Conservation (phyloP, 2,797 vertebrate species). For the Phoeniculus purpureus region DNA sequence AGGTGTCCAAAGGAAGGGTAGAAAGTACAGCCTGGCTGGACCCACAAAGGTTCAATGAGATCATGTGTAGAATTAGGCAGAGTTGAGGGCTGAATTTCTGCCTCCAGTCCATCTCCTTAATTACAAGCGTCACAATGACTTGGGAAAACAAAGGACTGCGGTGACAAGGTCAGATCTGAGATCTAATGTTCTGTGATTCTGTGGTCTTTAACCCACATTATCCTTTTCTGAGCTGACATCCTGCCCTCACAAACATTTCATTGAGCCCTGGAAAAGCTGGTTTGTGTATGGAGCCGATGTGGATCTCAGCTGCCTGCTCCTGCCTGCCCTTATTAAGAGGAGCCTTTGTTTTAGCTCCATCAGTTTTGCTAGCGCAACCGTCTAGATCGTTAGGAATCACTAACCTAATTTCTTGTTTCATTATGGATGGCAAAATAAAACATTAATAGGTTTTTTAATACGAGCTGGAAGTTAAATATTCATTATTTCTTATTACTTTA, state of each 20-base stretch:
- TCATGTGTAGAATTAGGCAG: neutral
- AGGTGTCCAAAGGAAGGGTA: neutral
- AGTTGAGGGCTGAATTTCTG: neutral
- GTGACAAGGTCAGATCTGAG: neutral
- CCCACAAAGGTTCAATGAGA: neutral
- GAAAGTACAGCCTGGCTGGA: neutral
- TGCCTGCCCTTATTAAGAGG: neutral
- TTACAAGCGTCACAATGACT: neutral
- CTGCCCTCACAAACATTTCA: accelerated
- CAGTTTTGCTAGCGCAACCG: neutral
- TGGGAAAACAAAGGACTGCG: neutral
- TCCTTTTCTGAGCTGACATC: neutral
- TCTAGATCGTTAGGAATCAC: neutral
- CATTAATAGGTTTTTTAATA: slow-evolving; percentile 31
- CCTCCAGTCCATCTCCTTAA: neutral
- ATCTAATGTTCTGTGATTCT: neutral
- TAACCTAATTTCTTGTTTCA: neutral
- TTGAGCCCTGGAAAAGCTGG: neutral
- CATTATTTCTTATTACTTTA: slow-evolving; percentile 32
- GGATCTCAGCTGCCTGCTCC: neutral
- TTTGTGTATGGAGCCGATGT: neutral
- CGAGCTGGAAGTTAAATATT: slow-evolving; percentile 53
- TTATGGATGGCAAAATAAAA: slow-evolving; percentile 54
- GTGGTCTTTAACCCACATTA: neutral
- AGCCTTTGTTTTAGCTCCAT: neutral